phyloP scores from a whole-genome alignment of 2,113 vertebrate genomes.

The Mirounga angustirostris region DNA sequence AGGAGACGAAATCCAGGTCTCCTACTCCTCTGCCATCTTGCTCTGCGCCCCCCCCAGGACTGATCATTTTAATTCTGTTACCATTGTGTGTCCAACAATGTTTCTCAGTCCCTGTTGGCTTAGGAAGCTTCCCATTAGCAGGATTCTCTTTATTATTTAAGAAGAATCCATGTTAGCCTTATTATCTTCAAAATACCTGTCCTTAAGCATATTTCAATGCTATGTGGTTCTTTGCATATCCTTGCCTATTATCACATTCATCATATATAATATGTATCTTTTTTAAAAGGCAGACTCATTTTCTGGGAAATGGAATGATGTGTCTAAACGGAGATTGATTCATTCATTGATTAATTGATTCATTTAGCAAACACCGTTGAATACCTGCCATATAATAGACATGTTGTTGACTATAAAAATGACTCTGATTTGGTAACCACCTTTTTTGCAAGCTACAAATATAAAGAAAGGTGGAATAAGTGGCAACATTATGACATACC shows the following conservation, averaged over 20 bases:
- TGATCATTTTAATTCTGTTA: not conserved
- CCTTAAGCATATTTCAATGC: not conserved
- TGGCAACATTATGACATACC: not conserved
- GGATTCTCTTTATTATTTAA: not conserved
- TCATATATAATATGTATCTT: not conserved
- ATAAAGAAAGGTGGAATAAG: not conserved
- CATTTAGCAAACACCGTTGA: not conserved
- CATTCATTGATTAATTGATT: slow-evolving; percentile 28
- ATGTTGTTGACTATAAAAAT: not conserved
- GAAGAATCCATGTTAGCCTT: not conserved
- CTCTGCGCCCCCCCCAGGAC: no score
- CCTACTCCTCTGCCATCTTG: no score
- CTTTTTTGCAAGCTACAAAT: not conserved
- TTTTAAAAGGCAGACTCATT: slow-evolving; percentile 1
- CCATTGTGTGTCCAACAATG: not conserved
- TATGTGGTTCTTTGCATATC: not conserved
- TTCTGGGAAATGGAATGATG: slow-evolving; percentile 22
- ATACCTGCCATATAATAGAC: not conserved
- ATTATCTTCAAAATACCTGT: not conserved
- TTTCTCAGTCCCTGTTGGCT: not conserved
- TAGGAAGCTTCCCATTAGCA: not conserved
- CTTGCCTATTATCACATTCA: not conserved
- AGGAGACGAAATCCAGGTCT: no score
- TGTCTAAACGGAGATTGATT: not conserved
- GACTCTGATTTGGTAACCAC: not conserved